Evolutionary conservation across 2,797 vertebrate genomes (phyloP).

Genomic region (Phylloscopus collybita): DNA sequence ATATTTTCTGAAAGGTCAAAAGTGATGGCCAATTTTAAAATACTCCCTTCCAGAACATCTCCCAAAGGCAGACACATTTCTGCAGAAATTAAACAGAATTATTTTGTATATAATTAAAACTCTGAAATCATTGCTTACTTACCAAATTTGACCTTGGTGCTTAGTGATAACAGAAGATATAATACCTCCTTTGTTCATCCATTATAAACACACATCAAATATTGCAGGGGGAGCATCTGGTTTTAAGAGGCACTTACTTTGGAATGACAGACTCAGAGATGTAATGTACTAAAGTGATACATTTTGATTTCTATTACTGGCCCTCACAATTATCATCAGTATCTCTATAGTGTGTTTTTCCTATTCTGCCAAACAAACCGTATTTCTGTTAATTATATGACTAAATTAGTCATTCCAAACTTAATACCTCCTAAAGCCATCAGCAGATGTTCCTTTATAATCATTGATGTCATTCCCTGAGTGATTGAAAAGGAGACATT

Average conservation of each 20-base stretch:
- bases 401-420: conserved; percentile 62
- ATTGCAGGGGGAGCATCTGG: conserved; percentile 59
- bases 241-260: conserved; percentile 60
- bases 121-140: not conserved
- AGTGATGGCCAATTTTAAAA: not conserved
- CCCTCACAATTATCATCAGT: conserved; percentile 59
- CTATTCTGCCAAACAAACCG: conserved; percentile 49
- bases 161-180: conserved; percentile 12
- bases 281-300: conserved; percentile 26
- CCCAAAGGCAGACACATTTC: not conserved
- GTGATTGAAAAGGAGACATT: conserved; percentile 12
- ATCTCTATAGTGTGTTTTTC: conserved; percentile 39
- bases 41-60: not conserved
- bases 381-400: conserved; percentile 63
- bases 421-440: conserved; percentile 67
- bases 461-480: conserved; percentile 20
- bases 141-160: conserved; percentile 32
- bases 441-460: conserved; percentile 65
- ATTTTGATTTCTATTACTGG: conserved; percentile 57
- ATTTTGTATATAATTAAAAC: not conserved
- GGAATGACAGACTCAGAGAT: conserved; percentile 37
- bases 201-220: conserved; percentile 15
- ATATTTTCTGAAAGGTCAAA: not conserved
- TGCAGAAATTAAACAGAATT: not conserved
- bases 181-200: not conserved